Conservation (phyloP, 1,140 invertebrate genomes). For the Anoplophora glabripennis region DNA sequence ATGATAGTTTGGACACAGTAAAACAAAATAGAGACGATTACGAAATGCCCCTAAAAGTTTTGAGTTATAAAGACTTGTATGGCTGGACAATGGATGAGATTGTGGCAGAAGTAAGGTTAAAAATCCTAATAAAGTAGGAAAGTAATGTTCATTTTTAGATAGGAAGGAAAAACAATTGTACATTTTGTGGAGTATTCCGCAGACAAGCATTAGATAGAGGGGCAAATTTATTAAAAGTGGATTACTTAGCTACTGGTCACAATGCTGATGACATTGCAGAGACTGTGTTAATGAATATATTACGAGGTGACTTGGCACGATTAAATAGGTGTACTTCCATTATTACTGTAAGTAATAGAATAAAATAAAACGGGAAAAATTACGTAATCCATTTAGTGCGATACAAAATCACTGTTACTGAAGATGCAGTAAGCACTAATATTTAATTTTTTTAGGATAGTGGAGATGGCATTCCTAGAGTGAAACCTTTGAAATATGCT, state of each 20-base stretch:
- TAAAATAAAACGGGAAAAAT: slow-evolving; percentile 7
- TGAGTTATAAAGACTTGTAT: slow-evolving; percentile 98
- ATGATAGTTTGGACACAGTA: slow-evolving; percentile 97
- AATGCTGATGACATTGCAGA: slow-evolving; percentile 99
- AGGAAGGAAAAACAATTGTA: slow-evolving; percentile 97
- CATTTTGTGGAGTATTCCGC: slow-evolving; percentile 97
- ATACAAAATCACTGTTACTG: slow-evolving; percentile 4
- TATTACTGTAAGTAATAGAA: slow-evolving; percentile 65
- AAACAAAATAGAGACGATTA: slow-evolving; percentile 93
- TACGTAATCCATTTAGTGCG: background rate
- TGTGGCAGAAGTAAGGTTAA: slow-evolving; percentile 67
- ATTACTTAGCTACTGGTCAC: slow-evolving; percentile 96
- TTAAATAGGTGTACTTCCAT: slow-evolving; percentile 88
- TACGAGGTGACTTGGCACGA: slow-evolving; percentile 94
- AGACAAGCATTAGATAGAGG: slow-evolving; percentile 95
- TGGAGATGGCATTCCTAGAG: slow-evolving; percentile 82
- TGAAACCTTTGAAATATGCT: slow-evolving; percentile 97
- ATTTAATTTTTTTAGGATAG: slow-evolving; percentile 58
- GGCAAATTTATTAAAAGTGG: slow-evolving; percentile 79
- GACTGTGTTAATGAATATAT: slow-evolving; percentile 96
- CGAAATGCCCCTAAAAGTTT: slow-evolving; percentile 88
- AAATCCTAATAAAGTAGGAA: slow-evolving; percentile 1
- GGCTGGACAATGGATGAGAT: slow-evolving; percentile 99
- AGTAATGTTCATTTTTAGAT: slow-evolving; percentile 58
- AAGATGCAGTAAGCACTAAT: slow-evolving; percentile 18